Conservation (phyloP, 2,113 vertebrate species). For the Mobula birostris region DNA sequence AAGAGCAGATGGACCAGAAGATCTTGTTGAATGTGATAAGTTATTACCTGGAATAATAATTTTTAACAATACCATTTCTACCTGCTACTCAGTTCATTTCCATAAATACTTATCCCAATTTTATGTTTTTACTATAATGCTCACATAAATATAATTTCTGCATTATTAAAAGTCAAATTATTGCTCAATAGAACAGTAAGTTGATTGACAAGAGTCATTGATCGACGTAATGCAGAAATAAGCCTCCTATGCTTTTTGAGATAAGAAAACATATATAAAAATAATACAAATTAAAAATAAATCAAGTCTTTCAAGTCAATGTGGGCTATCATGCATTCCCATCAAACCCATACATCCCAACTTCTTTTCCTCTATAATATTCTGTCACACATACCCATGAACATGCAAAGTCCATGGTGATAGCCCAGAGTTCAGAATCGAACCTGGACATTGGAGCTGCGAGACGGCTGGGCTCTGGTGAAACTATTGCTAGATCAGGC, state of each 20-base stretch:
- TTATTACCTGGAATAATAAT: neutral
- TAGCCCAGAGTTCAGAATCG: too few species aligned
- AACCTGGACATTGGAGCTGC: too few species aligned
- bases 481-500: too few species aligned
- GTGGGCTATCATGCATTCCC: neutral
- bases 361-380: neutral
- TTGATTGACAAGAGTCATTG: too few species aligned
- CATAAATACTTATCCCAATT: neutral
- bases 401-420: too few species aligned
- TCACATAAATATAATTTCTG: neutral
- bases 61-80: neutral
- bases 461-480: too few species aligned
- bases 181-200: neutral
- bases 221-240: too few species aligned
- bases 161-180: slow-evolving; percentile 1
- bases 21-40: neutral
- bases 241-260: too few species aligned
- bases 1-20: neutral
- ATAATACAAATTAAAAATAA: too few species aligned
- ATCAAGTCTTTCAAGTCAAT: too few species aligned
- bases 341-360: neutral
- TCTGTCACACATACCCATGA: too few species aligned
- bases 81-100: neutral
- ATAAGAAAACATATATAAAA: too few species aligned
- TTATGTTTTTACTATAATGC: neutral